Percentiles rank a stretch among this genome's conserved stretches.
These are phyloP conservation scores for Epiblema foenella DNA, from an alignment of 2,888 invertebrate genomes.

Conservation along the genomic window DNA sequence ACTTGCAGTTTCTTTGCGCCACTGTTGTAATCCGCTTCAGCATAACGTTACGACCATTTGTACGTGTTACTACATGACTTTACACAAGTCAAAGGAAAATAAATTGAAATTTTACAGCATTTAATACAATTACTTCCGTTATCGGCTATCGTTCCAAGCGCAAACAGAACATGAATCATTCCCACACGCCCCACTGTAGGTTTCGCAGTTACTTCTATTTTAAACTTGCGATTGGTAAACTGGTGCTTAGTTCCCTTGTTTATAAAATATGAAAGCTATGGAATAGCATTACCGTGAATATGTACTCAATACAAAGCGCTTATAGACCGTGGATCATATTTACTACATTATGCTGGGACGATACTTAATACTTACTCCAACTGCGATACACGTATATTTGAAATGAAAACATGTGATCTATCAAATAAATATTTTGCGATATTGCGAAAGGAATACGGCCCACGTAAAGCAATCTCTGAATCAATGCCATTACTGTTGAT, in stretches of 20 bases:
- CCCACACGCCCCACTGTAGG: not conserved
- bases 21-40: too few relatives aligned
- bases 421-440: too few relatives aligned
- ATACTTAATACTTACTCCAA: too few relatives aligned
- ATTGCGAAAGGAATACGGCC: too few relatives aligned
- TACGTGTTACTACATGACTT: not conserved
- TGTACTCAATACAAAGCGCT: not conserved
- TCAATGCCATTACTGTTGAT: too few relatives aligned
- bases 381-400: too few relatives aligned
- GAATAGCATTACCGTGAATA: not conserved
- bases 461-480: too few relatives aligned
- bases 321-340: not conserved
- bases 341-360: not conserved
- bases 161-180: constrained; percentile 14
- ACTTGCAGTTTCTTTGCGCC: too few relatives aligned
- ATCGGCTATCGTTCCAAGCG: not conserved
- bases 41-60: not conserved
- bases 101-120: not conserved
- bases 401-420: too few relatives aligned
- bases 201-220: constrained; percentile 27
- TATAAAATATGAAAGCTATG: constrained; percentile 21
- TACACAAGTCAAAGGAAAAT: not conserved
- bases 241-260: constrained; percentile 14
- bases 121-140: constrained; percentile 20
- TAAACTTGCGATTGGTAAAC: constrained; percentile 31